Base-by-base conservation (phyloP, 1,140 invertebrate genomes). In the Drosophila nigromelanica region DNA sequence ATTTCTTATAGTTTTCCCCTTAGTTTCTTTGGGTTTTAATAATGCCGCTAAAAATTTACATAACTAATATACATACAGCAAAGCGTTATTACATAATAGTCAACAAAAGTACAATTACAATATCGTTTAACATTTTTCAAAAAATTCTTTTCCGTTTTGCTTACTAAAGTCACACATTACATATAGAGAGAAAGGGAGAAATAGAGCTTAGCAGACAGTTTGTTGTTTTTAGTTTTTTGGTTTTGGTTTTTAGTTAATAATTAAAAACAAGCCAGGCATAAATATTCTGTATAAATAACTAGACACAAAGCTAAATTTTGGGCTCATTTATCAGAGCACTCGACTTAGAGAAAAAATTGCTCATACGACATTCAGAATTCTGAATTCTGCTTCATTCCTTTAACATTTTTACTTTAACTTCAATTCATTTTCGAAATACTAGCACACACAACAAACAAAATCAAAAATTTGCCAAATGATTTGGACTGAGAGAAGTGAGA, bases 71-170 rank as follows among this genome's bases (percentile, higher is more conserved):
- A 87, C 76, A 79, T 74, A 89, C 76, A 89, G 78, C 86, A 87
- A 85, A 83, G 83, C 83, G 75, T 80, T 81, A 78, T 87, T 87
- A 87, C 82, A 73, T 87, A 89, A 89, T 89, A 89, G 85, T 89
- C 83, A 89, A 89, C 83, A 89, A 89, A 89, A 89, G 71, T 86
- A 78, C 67, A 82, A 79, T 67, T 83, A 73, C 73, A 73, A 74
- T 86, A 80, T 64, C 33, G 43, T 63, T 80, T 56, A 67, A 74
- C 85, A 78, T 72, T 50, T 66, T 50, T 67, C 58, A 21, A 55
- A 63, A 64, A 52, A 52, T 47, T 62, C 33, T 5, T 48, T 10
- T 45, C 39, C 10, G 6, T 21, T 62, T 2, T 68, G 42, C 58
- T 54, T 27, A 63, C 62, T 63, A 70, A 47, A 70, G 35, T 60